A percentile compares a stretch with the other conserved stretches of the same genome.
Evolutionary conservation across 2,888 invertebrate genomes (phyloP).

Genomic region (Spialia ferax): DNA sequence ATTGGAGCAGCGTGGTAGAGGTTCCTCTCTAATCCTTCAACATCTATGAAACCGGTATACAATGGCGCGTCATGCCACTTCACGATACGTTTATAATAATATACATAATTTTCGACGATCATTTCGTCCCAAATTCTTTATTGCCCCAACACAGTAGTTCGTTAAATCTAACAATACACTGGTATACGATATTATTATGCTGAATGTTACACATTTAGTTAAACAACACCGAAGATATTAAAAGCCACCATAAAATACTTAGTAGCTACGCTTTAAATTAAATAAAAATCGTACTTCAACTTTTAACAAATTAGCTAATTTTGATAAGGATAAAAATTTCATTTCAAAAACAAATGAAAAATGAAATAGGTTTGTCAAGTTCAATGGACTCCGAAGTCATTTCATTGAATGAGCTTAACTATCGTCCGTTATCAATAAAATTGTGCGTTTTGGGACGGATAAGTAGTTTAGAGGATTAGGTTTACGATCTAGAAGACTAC

Average conservation of each 20-base stretch:
- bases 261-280: background rate
- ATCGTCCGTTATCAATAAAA: background rate
- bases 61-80: no score
- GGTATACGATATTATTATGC: no score
- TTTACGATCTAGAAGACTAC: conserved; percentile 1
- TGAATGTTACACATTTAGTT: background rate
- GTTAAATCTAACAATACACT: no score
- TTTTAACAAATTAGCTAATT: background rate
- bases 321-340: no score
- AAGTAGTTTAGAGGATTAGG: background rate
- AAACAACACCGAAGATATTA: background rate
- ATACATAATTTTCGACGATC: no score
- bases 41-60: no score
- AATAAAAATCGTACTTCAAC: background rate
- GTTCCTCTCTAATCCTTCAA: no score
- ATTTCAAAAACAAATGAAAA: background rate
- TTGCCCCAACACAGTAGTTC: no score
- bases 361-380: background rate
- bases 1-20: no score
- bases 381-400: background rate
- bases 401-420: background rate
- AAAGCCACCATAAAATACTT: background rate
- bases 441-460: conserved; percentile 3
- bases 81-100: no score
- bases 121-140: no score